A percentile compares a stretch with the other conserved stretches of the same genome.
These are phyloP conservation scores for Verasper variegatus DNA, from an alignment of 2,113 vertebrate species.

Conservation along the genomic window DNA sequence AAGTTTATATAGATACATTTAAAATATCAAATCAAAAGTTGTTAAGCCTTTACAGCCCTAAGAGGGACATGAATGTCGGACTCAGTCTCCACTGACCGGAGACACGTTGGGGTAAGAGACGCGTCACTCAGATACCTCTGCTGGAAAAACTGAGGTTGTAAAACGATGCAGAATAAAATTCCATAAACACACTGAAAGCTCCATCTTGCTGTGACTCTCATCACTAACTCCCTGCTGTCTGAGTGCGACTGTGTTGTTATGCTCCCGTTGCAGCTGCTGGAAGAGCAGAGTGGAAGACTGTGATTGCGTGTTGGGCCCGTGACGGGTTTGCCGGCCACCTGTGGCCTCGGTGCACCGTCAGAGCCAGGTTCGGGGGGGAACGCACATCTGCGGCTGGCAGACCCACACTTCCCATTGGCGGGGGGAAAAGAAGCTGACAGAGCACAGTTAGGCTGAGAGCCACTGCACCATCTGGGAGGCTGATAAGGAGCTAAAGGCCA, in stretches of 20 bases:
- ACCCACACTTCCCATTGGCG: constrained; percentile 5
- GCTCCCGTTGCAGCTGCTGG: constrained; percentile 4
- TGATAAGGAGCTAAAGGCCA: constrained; percentile 43
- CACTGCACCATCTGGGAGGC: constrained; percentile 30
- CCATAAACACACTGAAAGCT: not conserved
- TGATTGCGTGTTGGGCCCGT: not conserved
- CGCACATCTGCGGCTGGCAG: constrained; percentile 17
- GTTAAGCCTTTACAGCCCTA: not conserved
- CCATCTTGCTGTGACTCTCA: not conserved
- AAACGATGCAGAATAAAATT: not conserved
- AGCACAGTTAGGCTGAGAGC: constrained; percentile 6
- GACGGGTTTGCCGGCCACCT: constrained; percentile 30
- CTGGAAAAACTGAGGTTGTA: not conserved
- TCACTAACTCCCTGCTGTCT: not conserved
- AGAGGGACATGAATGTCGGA: not conserved
- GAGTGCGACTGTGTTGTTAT: not conserved
- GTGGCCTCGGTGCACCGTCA: constrained; percentile 4
- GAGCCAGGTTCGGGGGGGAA: constrained; percentile 11
- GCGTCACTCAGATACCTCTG: not conserved
- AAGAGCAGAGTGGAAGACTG: not conserved
- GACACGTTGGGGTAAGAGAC: too few species aligned
- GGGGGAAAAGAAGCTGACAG: not conserved
- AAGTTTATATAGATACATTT: too few species aligned
- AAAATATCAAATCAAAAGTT: too few species aligned
- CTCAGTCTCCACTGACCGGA: not conserved